phyloP scores from a whole-genome alignment of 2,888 invertebrate genomes.

The Shargacucullia verbasci region DNA sequence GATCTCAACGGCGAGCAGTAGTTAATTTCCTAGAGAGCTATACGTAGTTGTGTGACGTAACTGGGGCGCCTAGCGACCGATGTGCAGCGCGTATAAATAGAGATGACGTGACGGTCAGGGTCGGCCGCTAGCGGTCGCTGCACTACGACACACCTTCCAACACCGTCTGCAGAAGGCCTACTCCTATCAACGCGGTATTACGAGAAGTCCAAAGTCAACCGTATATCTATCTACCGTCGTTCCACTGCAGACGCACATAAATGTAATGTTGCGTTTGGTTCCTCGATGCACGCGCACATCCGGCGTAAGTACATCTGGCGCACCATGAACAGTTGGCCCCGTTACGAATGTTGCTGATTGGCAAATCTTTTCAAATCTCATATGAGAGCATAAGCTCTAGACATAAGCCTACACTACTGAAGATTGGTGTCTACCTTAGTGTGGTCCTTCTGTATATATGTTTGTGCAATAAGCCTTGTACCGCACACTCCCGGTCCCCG shows the following conservation, averaged over 20 bases:
- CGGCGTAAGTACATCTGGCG: too few species aligned
- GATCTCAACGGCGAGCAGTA: neutral
- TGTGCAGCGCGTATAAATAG: constrained; percentile 72
- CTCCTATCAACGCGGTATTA: neutral
- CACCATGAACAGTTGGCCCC: too few species aligned
- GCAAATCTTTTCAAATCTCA: too few species aligned
- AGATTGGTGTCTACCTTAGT: too few species aligned
- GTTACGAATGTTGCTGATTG: too few species aligned
- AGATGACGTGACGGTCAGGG: constrained; percentile 73
- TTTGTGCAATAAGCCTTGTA: neutral
- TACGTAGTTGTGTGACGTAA: constrained; percentile 28
- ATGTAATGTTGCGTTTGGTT: too few species aligned
- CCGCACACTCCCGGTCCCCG: neutral
- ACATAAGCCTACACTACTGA: too few species aligned
- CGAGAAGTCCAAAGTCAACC: too few species aligned
- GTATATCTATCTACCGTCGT: too few species aligned
- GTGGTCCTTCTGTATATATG: neutral
- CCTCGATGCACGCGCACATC: too few species aligned
- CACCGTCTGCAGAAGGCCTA: constrained; percentile 22
- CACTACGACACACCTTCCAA: constrained; percentile 47
- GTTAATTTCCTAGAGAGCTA: constrained; percentile 26
- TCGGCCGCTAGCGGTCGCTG: constrained; percentile 73
- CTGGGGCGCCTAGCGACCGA: constrained; percentile 54
- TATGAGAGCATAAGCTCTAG: too few species aligned
- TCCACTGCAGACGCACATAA: too few species aligned